Conservation (phyloP, 2,888 invertebrate species). For the Homarus gammarus region DNA sequence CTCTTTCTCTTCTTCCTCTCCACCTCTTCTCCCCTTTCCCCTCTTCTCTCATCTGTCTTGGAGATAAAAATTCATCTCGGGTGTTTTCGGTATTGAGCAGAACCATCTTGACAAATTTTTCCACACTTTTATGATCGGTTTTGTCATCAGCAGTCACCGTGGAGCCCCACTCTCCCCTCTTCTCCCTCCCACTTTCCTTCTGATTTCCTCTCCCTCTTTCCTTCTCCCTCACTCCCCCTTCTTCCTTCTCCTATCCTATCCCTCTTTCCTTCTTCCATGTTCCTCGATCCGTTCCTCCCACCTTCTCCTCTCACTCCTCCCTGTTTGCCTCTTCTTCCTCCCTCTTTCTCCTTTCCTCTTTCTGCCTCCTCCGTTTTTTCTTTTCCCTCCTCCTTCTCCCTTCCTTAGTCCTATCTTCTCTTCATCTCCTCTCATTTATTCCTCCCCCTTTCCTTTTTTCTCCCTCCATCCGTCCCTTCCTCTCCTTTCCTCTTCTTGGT, state of each 20-base stretch:
- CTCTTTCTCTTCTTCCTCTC: conserved; percentile 28
- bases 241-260: conserved; percentile 9
- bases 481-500: neutral
- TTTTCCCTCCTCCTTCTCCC: neutral
- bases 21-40: conserved; percentile 13
- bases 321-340: neutral
- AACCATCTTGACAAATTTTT: conserved; percentile 48
- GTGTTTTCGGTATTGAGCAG: conserved; percentile 49
- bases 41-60: neutral
- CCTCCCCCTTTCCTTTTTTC: neutral
- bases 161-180: neutral
- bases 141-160: conserved; percentile 48
- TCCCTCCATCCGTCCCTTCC: neutral
- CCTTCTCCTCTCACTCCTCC: neutral
- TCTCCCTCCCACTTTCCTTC: neutral
- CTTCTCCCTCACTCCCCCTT: conserved; percentile 6
- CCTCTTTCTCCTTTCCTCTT: neutral
- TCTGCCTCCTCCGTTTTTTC: neutral
- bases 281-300: too few species aligned
- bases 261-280: conserved; percentile 19
- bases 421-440: neutral
- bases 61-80: conserved; percentile 45
- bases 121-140: conserved; percentile 47
- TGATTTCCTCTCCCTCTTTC: neutral
- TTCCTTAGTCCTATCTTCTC: neutral